Percentiles rank a stretch among this genome's conserved stretches.
Conservation (phyloP, 1,140 invertebrate genomes). For the Psix sp. region DNA sequence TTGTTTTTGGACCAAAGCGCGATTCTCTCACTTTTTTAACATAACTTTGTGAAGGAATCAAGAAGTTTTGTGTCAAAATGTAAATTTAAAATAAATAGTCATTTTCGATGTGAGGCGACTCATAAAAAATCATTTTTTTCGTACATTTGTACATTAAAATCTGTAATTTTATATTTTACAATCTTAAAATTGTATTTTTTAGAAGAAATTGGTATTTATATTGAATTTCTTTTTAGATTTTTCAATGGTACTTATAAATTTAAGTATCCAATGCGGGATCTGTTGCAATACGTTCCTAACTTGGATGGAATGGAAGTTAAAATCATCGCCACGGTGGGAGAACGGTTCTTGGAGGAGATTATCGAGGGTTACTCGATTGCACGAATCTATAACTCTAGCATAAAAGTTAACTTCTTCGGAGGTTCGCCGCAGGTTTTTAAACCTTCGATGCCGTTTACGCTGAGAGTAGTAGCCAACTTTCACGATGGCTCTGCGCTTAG, state of each 20-base stretch:
- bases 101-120: too few relatives aligned
- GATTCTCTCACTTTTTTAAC: too few relatives aligned
- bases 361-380: conserved; percentile 92
- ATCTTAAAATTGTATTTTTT: not conserved
- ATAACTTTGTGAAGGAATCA: too few relatives aligned
- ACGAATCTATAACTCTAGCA: conserved; percentile 89
- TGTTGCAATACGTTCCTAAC: conserved; percentile 82
- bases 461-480: conserved; percentile 84
- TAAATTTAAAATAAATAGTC: too few relatives aligned
- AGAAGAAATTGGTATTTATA: not conserved
- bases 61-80: too few relatives aligned
- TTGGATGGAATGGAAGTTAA: conserved; percentile 89
- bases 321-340: conserved; percentile 92
- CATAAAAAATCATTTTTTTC: too few relatives aligned
- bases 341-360: conserved; percentile 91
- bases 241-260: conserved; percentile 93
- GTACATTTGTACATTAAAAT: too few relatives aligned
- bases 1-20: too few relatives aligned
- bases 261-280: conserved; percentile 87
- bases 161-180: too few relatives aligned
- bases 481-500: conserved; percentile 86
- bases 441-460: conserved; percentile 90
- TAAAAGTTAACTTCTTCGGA: conserved; percentile 90
- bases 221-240: conserved; percentile 80
- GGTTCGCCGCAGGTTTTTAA: conserved; percentile 95